A percentile compares a stretch with the other conserved stretches of the same genome.
These are phyloP conservation scores for Enteromius argenteus DNA, from an alignment of 2,797 vertebrate species.

Conservation along the genomic window DNA sequence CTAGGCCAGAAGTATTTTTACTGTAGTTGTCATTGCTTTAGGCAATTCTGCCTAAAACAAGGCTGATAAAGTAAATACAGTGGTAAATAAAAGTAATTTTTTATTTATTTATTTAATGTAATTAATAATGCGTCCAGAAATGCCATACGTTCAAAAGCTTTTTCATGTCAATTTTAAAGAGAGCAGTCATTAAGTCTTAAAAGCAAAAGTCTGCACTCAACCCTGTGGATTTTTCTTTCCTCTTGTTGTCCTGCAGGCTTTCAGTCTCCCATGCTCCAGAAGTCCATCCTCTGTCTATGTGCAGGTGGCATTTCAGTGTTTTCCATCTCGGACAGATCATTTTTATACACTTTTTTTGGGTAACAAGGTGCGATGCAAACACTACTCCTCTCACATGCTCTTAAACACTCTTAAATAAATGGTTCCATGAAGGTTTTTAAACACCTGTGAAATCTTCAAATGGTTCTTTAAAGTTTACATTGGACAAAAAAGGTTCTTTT, in stretches of 20 bases:
- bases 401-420: slow-evolving; percentile 14
- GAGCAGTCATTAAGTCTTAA: not conserved
- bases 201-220: slow-evolving; percentile 11
- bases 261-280: slow-evolving; percentile 70
- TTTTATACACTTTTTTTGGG: slow-evolving; percentile 72
- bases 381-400: slow-evolving; percentile 34
- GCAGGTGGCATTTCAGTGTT: slow-evolving; percentile 78
- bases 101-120: not conserved
- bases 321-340: slow-evolving; percentile 73
- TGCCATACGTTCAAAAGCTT: not conserved
- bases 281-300: slow-evolving; percentile 65
- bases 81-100: too few species aligned
- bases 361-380: slow-evolving; percentile 75
- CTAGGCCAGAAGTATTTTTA: not conserved
- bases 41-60: not conserved
- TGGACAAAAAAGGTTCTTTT: not conserved
- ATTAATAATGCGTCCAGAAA: not conserved
- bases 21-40: not conserved
- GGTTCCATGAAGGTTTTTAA: not conserved
- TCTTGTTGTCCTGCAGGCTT: slow-evolving; percentile 69
- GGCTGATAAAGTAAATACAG: not conserved
- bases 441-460: not conserved
- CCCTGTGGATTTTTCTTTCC: slow-evolving; percentile 63
- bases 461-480: not conserved
- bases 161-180: not conserved